Percentiles rank a stretch among this genome's conserved stretches.
phyloP scores from a whole-genome alignment of 2,113 vertebrate species.

The Quiscalus mexicanus region DNA sequence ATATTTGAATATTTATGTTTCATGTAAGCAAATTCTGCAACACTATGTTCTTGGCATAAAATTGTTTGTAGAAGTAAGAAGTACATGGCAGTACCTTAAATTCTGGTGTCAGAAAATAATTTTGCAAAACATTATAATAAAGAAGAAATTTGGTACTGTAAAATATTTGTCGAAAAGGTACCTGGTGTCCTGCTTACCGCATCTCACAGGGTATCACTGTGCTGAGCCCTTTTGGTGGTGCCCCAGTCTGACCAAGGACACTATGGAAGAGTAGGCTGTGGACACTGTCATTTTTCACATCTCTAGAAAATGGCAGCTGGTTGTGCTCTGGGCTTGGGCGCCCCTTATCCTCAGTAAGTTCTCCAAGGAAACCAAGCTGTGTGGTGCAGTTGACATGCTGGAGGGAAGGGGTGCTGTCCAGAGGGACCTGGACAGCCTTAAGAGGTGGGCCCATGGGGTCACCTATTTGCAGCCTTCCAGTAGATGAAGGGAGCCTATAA shows the following conservation, averaged over 20 bases:
- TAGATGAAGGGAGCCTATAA: background rate
- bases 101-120: background rate
- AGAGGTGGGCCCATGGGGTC: background rate
- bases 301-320: background rate
- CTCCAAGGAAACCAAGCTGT: background rate
- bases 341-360: background rate
- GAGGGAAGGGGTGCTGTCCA: background rate
- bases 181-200: background rate
- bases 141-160: background rate
- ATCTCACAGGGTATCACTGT: accelerated
- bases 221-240: background rate
- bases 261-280: accelerated
- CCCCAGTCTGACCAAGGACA: accelerated
- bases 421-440: background rate
- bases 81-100: background rate
- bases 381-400: no score
- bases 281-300: background rate
- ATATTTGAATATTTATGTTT: background rate
- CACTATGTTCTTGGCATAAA: background rate
- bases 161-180: background rate
- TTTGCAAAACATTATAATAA: background rate
- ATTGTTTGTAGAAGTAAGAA: background rate
- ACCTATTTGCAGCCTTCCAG: background rate
- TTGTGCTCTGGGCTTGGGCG: background rate
- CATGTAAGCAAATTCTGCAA: background rate